Evolutionary conservation across 2,113 vertebrate species (phyloP), one percentile per base, ranked within the genome.

Genomic region (Anolis carolinensis): DNA sequence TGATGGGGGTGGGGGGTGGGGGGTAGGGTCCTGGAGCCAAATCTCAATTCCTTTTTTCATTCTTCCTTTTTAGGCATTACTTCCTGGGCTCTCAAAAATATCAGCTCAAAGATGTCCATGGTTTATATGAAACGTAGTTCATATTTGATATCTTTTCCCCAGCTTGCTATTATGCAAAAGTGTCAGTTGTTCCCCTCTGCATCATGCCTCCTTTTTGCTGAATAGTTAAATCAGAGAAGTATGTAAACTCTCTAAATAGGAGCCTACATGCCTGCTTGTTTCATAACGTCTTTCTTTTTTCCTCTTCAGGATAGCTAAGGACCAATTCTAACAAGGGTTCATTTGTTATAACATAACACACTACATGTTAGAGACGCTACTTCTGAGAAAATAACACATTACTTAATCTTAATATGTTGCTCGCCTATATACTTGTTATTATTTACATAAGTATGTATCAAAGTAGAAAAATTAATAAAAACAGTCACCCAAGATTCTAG

Each of bases 101-200:
- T 2, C 59, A 52, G 30, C 20, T 44, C 48, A 32, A 65, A 85
- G 67, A 84, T 1, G 0, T 39, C 84, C 65, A 79, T 27, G 21
- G 3, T 0, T 16, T 78, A 2, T 0, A 0, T 50, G 8, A 0
- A 0, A 44, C 65, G 25, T 6, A 0, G 48, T 27, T 83, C 87
- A 84, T 87, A 25, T 44, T 81, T 86, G 20, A 16, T 68, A 6
- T 1, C 0, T 1, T 84, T 72, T 50, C 74, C 74, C 84, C 10
- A 3, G 0, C 55, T 16, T 87, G 48, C 23, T 81, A 78, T 62
- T 78, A 30, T 75, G 1, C 0, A 4, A 52, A 0, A 34, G 30
- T 30, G 44, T 72, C 39, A 65, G 76, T 52, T 81, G 39, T 16
- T 82, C 70, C 39, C 44, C 59, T 65, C 20, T 23, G 20, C 63